Conservation (phyloP, 2,888 invertebrate species). For the Palloptera scutellata region DNA sequence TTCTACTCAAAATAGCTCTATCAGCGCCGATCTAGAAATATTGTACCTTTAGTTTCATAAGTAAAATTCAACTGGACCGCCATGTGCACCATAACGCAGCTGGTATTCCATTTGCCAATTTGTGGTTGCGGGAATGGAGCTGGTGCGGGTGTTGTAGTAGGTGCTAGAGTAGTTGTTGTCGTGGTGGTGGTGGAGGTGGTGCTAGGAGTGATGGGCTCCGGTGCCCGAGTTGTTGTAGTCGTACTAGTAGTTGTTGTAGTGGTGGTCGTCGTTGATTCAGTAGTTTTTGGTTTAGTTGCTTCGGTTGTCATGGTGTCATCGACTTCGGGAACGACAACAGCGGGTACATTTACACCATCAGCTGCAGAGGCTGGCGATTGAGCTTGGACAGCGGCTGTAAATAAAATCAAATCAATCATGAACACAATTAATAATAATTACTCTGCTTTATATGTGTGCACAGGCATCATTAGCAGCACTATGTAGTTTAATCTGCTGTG, state of each 20-base stretch:
- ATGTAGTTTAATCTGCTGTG: no score
- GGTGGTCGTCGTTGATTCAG: slow-evolving; percentile 30
- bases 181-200: slow-evolving; percentile 61
- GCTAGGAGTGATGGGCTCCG: slow-evolving; percentile 51
- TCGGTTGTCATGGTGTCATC: slow-evolving; percentile 25
- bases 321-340: neutral
- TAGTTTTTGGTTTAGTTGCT: slow-evolving; percentile 15
- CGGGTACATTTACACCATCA: neutral
- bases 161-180: slow-evolving; percentile 55
- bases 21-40: neutral
- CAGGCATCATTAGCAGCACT: neutral
- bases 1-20: no score
- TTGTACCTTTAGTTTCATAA: slow-evolving; percentile 57
- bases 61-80: slow-evolving; percentile 72
- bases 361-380: no score
- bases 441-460: neutral
- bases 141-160: slow-evolving; percentile 56
- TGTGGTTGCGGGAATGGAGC: slow-evolving; percentile 57
- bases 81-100: slow-evolving; percentile 74
- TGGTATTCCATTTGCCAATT: slow-evolving; percentile 68
- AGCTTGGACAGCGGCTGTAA: slow-evolving; percentile 35
- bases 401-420: neutral
- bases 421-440: neutral
- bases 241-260: slow-evolving; percentile 28
- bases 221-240: slow-evolving; percentile 34